Conservation (phyloP, 2,888 invertebrate genomes). For the Dichetophora obliterata region DNA sequence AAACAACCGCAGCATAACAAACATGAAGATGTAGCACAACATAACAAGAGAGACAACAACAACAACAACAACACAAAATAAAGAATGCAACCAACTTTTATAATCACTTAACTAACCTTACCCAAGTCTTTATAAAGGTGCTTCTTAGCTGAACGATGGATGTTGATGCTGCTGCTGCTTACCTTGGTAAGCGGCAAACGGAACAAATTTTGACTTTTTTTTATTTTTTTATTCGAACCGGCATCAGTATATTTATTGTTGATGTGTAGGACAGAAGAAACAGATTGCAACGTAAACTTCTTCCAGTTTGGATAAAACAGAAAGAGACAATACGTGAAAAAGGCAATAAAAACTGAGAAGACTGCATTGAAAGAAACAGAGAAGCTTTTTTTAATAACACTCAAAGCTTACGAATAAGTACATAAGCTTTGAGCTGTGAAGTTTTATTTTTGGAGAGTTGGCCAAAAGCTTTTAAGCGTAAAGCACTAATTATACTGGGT, state of each 20-base stretch:
- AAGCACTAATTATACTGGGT: too few relatives aligned
- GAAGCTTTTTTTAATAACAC: background rate
- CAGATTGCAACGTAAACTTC: background rate
- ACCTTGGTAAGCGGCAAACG: background rate
- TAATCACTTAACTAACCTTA: constrained; percentile 46
- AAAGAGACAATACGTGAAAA: background rate
- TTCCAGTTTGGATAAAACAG: too few relatives aligned
- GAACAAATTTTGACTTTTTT: background rate
- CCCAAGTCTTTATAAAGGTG: constrained; percentile 40
- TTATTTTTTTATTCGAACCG: too few relatives aligned
- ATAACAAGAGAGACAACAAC: constrained; percentile 16
- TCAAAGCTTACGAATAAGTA: background rate
- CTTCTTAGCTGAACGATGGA: background rate
- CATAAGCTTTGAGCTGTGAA: background rate
- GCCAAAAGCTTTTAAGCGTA: too few relatives aligned
- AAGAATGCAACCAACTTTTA: background rate
- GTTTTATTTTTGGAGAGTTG: constrained; percentile 4
- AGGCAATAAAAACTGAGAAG: background rate
- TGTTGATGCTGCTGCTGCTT: background rate
- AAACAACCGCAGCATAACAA: constrained; percentile 17
- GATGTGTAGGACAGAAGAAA: background rate
- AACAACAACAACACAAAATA: background rate
- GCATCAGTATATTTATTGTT: too few relatives aligned
- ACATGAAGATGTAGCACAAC: background rate
- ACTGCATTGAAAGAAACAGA: background rate